Conservation (phyloP, 2,797 vertebrate species). For the Garrulus glandarius region DNA sequence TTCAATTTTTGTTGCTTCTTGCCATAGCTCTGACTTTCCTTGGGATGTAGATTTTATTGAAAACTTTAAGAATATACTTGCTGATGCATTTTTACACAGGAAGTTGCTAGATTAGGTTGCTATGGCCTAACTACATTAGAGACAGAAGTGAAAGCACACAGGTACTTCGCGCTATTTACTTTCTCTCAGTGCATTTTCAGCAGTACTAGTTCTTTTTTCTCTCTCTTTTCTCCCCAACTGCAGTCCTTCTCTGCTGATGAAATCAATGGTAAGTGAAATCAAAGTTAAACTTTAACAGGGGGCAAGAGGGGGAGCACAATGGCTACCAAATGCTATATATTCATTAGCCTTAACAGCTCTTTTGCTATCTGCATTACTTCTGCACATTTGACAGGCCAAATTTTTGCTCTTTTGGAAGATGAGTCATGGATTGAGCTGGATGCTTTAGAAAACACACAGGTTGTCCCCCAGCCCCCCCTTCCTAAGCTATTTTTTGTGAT, state of each 20-base stretch:
- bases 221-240: conserved; percentile 37
- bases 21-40: not conserved
- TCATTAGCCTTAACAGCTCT: conserved; percentile 38
- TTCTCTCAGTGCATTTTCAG: conserved; percentile 79
- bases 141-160: not conserved
- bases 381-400: conserved; percentile 49
- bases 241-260: conserved; percentile 92
- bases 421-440: conserved; percentile 68
- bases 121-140: not conserved
- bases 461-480: conserved; percentile 39
- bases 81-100: not conserved
- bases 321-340: not conserved
- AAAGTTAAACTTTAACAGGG: not conserved
- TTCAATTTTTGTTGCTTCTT: not conserved
- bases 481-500: conserved; percentile 76
- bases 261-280: conserved; percentile 91
- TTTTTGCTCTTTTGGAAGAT: conserved; percentile 66
- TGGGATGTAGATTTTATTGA: not conserved
- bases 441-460: conserved; percentile 55
- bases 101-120: not conserved
- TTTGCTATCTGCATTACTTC: conserved; percentile 51
- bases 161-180: not conserved
- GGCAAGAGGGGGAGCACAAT: not conserved
- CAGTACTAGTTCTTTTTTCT: conserved; percentile 68
- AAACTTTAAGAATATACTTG: not conserved